Percentiles rank a stretch among this genome's conserved stretches.
These are phyloP conservation scores for Coturnix japonica DNA, from an alignment of 2,113 vertebrate species.

Conservation along the genomic window DNA sequence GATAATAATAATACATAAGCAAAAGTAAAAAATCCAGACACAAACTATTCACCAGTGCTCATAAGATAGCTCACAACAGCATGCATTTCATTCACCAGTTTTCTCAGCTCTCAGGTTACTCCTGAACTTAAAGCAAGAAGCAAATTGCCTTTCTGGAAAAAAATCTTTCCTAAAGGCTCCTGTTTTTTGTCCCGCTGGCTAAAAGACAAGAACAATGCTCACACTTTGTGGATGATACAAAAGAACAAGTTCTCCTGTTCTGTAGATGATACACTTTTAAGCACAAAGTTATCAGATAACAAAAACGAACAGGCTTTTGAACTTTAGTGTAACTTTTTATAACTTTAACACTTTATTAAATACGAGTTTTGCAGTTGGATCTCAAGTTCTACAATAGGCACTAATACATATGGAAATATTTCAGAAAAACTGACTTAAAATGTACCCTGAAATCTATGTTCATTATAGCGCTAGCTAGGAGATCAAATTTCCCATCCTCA, in stretches of 20 bases:
- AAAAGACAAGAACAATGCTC: not conserved
- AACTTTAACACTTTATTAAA: not conserved
- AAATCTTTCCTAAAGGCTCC: not conserved
- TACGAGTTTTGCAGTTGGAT: not conserved
- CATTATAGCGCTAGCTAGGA: not conserved
- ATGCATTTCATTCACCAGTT: not conserved
- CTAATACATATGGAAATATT: not conserved
- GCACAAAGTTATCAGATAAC: not conserved
- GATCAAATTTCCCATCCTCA: conserved; percentile 40
- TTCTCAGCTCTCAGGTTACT: not conserved
- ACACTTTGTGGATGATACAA: not conserved
- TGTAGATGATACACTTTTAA: not conserved
- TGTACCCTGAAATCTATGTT: conserved; percentile 25
- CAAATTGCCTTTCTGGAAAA: not conserved
- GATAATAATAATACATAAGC: not conserved
- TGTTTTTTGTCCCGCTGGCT: not conserved
- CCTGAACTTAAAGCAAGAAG: not conserved
- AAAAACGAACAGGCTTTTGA: not conserved
- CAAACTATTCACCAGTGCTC: not conserved
- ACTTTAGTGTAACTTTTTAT: not conserved
- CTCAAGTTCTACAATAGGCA: not conserved
- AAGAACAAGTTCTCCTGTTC: not conserved
- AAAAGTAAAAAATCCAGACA: not conserved
- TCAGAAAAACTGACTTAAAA: conserved; percentile 24
- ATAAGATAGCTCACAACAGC: accelerated